These are phyloP conservation scores for Porites rus DNA, from an alignment of 92 coral and sea anemone genomes.

Conservation along the genomic window DNA sequence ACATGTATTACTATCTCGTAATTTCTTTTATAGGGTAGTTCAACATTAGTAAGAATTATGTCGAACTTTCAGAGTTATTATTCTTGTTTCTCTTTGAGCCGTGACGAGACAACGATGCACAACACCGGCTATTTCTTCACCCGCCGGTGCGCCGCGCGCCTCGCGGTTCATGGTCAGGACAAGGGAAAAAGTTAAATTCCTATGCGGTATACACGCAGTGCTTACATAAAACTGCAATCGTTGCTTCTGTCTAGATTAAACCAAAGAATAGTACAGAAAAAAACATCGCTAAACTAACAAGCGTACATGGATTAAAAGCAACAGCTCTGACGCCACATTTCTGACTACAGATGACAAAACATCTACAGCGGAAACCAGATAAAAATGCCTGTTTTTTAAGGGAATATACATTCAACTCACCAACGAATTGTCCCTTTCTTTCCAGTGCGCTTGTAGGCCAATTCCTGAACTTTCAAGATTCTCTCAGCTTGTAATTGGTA, in stretches of 20 bases:
- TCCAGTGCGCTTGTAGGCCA: constrained; percentile 81
- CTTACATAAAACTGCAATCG: neutral
- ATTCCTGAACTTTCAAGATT: constrained; percentile 86
- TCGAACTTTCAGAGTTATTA: too few species aligned
- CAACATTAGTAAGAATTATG: too few species aligned
- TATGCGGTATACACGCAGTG: neutral
- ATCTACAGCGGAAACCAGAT: neutral
- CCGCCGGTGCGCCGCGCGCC: too few species aligned
- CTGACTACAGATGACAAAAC: neutral
- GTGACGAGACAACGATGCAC: too few species aligned
- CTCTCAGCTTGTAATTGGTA: constrained; percentile 95
- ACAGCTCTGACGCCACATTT: neutral
- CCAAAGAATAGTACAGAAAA: neutral
- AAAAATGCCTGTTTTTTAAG: too few species aligned
- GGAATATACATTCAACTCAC: constrained; percentile 56
- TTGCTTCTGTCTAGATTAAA: neutral
- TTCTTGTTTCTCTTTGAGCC: too few species aligned
- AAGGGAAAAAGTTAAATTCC: neutral
- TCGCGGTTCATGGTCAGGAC: too few species aligned
- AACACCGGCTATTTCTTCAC: too few species aligned
- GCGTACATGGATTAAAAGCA: neutral
- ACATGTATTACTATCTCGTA: too few species aligned
- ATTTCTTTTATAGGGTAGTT: too few species aligned
- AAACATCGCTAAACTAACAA: neutral
- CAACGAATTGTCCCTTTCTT: constrained; percentile 84